These are phyloP conservation scores for Candoia aspera DNA, from an alignment of 2,113 vertebrate genomes.

Conservation along the genomic window DNA sequence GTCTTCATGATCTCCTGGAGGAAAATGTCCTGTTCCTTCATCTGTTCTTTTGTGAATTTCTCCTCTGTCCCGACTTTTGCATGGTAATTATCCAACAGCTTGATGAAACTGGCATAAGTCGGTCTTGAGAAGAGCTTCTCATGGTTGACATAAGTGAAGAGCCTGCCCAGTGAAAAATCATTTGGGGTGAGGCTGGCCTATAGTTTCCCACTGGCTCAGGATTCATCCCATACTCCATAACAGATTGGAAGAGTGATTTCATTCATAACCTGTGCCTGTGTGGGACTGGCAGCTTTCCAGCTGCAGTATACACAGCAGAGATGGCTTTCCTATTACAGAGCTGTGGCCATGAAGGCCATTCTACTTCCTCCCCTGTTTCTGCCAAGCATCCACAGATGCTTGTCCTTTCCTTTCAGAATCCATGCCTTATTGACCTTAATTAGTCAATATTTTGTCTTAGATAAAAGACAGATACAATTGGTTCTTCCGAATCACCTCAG, in stretches of 20 bases:
- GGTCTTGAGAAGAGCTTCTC: slow-evolving; percentile 80
- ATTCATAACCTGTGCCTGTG: neutral
- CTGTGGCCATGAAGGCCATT: neutral
- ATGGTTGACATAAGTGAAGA: slow-evolving; percentile 85
- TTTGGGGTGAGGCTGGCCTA: neutral
- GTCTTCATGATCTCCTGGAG: slow-evolving; percentile 84
- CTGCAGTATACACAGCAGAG: neutral
- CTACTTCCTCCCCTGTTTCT: neutral
- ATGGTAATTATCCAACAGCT: slow-evolving; percentile 89
- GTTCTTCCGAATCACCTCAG: neutral
- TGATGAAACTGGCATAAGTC: slow-evolving; percentile 84
- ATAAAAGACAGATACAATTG: neutral
- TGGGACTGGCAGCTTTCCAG: neutral
- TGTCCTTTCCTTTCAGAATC: neutral
- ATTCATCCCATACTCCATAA: neutral
- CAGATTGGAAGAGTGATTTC: neutral
- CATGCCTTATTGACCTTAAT: neutral
- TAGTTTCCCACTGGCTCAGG: too few species aligned
- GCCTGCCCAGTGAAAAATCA: slow-evolving; percentile 64
- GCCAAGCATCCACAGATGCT: neutral
- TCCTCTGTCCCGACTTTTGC: slow-evolving; percentile 80
- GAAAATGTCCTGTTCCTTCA: slow-evolving; percentile 85
- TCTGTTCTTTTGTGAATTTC: slow-evolving; percentile 76
- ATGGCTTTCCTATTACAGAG: neutral
- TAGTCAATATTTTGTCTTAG: neutral